Evolutionary conservation across 2,113 vertebrate species (phyloP), one percentile per base, ranked within the genome.

Genomic region (Okapia johnstoni): DNA sequence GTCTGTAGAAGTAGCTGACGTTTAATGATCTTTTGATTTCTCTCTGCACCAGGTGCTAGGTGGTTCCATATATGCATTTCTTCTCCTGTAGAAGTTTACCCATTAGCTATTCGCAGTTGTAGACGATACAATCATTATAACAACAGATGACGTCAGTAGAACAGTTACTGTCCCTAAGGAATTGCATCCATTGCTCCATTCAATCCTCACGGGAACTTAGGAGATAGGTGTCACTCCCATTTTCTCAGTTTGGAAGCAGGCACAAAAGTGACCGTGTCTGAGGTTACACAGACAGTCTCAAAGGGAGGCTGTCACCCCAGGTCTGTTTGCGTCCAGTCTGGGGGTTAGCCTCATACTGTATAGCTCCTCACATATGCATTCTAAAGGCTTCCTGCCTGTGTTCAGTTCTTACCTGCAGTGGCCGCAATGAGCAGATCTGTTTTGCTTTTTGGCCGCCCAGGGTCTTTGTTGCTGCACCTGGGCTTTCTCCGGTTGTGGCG

Each of bases 291-390:
- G 88, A 46, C 17, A 14, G 63, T 13, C 2, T 3, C 54, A 17
- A 15, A 90, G 91, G 61, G 13, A 2, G 26, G 46, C 1, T 0
- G 2, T 14, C 28, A 0, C 57, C 57, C 46, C 6, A 2, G 33
- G 11, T 1, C 36, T 1, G 17, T 28, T 1, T 8, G 23, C 48
- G 5, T 30, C 11, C 0, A 26, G 3, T 50, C 17, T 26, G 28
- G 54, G 30, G 13, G n/a, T 36, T 25, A 5, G 9, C 50, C 60
- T 25, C 36, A 4, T 6, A 2, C 2, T 4, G 0, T 3, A 0
- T 2, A 3, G 40, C 36, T 14, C 10, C 66, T 8, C 9, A 4
- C 1, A 2, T 2, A 0, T 25, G 21, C 4, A 0, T 8, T 3
- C n/a, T 16, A 4, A 8, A 23, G 33, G 79, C 30, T 48, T 19